Conservation (phyloP, 2,113 vertebrate genomes). For the Oplegnathus fasciatus region DNA sequence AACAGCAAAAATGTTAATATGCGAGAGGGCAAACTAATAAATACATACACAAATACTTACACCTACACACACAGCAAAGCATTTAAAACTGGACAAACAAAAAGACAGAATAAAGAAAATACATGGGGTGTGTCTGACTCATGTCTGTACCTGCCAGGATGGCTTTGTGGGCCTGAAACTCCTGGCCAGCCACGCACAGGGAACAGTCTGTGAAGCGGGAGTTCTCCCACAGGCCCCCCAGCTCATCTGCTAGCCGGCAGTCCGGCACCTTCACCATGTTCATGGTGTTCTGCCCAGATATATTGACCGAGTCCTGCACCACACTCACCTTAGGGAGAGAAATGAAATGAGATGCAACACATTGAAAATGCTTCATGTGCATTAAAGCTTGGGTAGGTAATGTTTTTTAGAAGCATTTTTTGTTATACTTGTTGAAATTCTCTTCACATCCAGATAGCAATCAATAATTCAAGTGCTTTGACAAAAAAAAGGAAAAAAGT, state of each 20-base stretch:
- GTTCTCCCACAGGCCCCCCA: constrained; percentile 97
- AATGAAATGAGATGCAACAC: background rate
- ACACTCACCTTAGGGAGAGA: constrained; percentile 90
- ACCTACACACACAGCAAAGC: background rate
- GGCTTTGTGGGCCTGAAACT: constrained; percentile 98
- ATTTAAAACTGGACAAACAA: background rate
- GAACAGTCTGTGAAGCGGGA: constrained; percentile 98
- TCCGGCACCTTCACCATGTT: constrained; percentile 99
- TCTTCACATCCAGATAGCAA: too few relatives aligned
- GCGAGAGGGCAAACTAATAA: background rate
- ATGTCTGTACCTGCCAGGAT: constrained; percentile 92
- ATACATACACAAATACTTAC: background rate
- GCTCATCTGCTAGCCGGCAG: constrained; percentile 94
- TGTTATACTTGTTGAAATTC: too few relatives aligned
- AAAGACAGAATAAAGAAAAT: background rate
- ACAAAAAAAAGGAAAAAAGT: too few relatives aligned
- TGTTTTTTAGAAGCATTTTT: too few relatives aligned
- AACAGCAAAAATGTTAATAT: constrained; percentile 9
- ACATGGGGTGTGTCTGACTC: background rate
- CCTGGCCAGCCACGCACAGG: constrained; percentile 95
- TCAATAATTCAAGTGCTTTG: too few relatives aligned
- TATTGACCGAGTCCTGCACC: constrained; percentile 98
- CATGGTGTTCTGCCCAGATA: constrained; percentile 98
- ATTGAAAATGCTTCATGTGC: too few relatives aligned
- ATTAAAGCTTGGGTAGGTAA: too few relatives aligned